Conservation (phyloP, 2,113 vertebrate species). For the Dryoscopus gambensis region DNA sequence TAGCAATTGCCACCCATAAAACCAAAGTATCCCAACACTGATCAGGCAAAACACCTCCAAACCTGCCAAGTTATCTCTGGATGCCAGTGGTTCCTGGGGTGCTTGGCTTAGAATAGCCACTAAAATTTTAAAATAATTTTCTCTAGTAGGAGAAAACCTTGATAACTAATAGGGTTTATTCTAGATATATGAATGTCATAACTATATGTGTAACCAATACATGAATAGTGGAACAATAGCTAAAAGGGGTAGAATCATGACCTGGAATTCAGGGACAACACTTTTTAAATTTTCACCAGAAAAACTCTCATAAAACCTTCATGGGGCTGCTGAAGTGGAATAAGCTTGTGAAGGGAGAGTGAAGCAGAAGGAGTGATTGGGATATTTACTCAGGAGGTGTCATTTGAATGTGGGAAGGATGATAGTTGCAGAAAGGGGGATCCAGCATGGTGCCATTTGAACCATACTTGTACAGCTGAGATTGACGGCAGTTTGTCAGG, state of each 20-base stretch:
- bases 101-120: not conserved
- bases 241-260: not conserved
- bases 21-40: not conserved
- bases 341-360: not conserved
- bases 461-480: rapidly evolving
- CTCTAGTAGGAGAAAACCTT: not conserved
- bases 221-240: not conserved
- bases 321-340: not conserved
- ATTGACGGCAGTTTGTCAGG: not conserved
- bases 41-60: not conserved
- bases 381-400: not conserved
- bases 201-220: not conserved
- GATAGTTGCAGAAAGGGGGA: not conserved
- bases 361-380: not conserved
- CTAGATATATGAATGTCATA: not conserved
- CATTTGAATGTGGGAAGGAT: not conserved
- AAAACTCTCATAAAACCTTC: not conserved
- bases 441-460: not conserved
- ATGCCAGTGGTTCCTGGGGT: not conserved
- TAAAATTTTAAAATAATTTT: not conserved
- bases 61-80: not conserved
- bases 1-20: not conserved
- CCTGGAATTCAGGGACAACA: not conserved
- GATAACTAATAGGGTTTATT: not conserved
- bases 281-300: not conserved